Base-by-base conservation (phyloP, 2,113 vertebrate genomes). In the Anseranas semipalmata region DNA sequence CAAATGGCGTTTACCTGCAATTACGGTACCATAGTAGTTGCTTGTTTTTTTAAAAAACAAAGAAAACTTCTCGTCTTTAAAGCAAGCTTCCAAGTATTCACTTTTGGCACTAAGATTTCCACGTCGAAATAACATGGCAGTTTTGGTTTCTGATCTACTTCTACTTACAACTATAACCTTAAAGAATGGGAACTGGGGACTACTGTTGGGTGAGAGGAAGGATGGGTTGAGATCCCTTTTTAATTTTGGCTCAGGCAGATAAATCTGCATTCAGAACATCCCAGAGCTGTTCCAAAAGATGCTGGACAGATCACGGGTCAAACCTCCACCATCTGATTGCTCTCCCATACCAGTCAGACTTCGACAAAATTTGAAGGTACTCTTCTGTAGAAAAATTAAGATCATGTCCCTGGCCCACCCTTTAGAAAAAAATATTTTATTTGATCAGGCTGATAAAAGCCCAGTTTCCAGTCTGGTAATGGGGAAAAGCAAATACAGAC, bases 401-500 rank as follows among this genome's bases (percentile, higher is more conserved):
- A 66, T 95, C 94, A 15, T 97, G 90, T 95, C 94, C 96, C 97
- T 92, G 65, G 56, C 95, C 96, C 88, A 85, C 87, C 95, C 92
- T 89, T 90, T 92, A 92, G 91, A 97, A 96, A 97, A 97, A 97
- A 97, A 95, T 76, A 97, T 77, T 97, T 94, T 96, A 95, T 97
- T 96, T 95, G 22, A 63, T 96, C 74, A 92, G 91, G 93, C 96
- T 93, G 90, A 91, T 90, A 85, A 96, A 89, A 96, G 76, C 94
- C 93, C 89, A 87, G 85, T 89, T 97, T 94, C 97, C 96, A 97
- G 97, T 96, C 97, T 97, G 96, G 86, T 89, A 85, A 96, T 4
- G 87, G 96, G 95, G 85, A 92, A 97, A 97, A 96, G 90, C 95
- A 97, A 96, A 95, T 79, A 96, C 96, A 97, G 90, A 97, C 97